A percentile compares a stretch with the other conserved stretches of the same genome.
Evolutionary conservation across 2,113 vertebrate species (phyloP).

Genomic region (Mesitornis unicolor): DNA sequence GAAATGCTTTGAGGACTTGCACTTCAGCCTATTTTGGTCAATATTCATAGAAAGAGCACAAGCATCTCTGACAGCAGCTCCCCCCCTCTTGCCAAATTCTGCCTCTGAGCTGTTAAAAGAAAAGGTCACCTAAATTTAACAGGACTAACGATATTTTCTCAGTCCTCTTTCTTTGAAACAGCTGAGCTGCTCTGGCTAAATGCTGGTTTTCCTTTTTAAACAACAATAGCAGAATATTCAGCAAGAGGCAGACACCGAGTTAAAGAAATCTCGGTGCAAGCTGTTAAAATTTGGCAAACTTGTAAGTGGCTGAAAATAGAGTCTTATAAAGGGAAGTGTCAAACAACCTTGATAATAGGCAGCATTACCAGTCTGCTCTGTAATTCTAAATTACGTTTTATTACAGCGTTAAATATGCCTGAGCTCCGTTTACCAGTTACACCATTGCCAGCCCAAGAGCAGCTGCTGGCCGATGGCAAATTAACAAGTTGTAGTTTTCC

Average conservation of each 20-base stretch:
- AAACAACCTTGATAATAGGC: conserved; percentile 59
- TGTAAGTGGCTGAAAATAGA: conserved; percentile 39
- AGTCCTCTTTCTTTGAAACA: conserved; percentile 21
- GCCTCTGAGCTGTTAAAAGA: conserved; percentile 33
- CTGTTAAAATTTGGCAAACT: conserved; percentile 58
- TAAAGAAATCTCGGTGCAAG: conserved; percentile 43
- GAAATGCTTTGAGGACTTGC: neutral
- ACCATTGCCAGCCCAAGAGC: conserved; percentile 22
- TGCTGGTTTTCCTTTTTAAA: neutral
- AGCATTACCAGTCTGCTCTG: conserved; percentile 51
- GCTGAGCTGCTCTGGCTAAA: conserved; percentile 16
- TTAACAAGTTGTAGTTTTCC: conserved; percentile 54
- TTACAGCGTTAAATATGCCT: conserved; percentile 55
- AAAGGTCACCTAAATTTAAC: conserved; percentile 47
- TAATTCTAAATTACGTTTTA: conserved; percentile 61
- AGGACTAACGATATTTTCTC: conserved; percentile 44
- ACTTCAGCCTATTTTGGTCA: neutral
- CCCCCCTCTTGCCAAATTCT: neutral
- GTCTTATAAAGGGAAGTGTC: conserved; percentile 53
- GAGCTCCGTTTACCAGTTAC: conserved; percentile 17
- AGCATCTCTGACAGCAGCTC: neutral
- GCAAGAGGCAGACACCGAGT: neutral
- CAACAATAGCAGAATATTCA: conserved; percentile 31
- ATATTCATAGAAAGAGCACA: conserved; percentile 2
- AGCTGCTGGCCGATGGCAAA: conserved; percentile 50